Evolutionary conservation across 2,888 invertebrate genomes (phyloP).

Genomic region (Agrochola macilenta): DNA sequence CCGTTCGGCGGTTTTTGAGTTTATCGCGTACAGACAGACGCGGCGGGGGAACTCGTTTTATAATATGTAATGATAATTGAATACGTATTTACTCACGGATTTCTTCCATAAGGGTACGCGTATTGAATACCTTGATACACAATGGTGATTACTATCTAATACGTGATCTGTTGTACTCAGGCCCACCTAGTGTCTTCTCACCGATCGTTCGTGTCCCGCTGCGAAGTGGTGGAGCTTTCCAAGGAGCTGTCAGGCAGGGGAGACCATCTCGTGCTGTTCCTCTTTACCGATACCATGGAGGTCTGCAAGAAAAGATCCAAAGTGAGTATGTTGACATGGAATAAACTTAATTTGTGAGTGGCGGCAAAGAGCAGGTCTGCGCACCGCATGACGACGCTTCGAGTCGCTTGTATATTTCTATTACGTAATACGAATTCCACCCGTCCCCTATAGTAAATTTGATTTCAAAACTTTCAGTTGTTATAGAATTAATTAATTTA

Average conservation of each 20-base stretch:
- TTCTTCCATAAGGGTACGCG: background rate
- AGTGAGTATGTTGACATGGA: constrained; percentile 75
- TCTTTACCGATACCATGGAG: constrained; percentile 98
- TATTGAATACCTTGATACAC: background rate
- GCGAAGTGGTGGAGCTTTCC: constrained; percentile 96
- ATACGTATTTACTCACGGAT: background rate
- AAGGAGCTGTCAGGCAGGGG: constrained; percentile 96
- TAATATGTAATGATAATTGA: background rate
- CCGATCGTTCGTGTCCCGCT: constrained; percentile 96
- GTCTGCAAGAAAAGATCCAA: constrained; percentile 96
- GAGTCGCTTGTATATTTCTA: background rate
- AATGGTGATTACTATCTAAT: background rate
- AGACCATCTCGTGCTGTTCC: constrained; percentile 96
- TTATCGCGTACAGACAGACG: no score
- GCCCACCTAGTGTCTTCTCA: constrained; percentile 98
- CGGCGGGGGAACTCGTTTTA: no score
- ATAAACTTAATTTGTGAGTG: background rate
- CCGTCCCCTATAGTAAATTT: background rate
- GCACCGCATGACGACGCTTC: background rate
- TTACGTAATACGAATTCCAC: background rate
- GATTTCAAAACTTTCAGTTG: no score
- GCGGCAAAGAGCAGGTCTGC: background rate
- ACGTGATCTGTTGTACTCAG: constrained; percentile 82
- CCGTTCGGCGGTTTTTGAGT: no score
- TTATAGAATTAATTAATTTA: background rate